A percentile compares a stretch with the other conserved stretches of the same genome.
These are phyloP conservation scores for Eilema sororculum DNA, from an alignment of 2,888 invertebrate genomes.

Conservation along the genomic window DNA sequence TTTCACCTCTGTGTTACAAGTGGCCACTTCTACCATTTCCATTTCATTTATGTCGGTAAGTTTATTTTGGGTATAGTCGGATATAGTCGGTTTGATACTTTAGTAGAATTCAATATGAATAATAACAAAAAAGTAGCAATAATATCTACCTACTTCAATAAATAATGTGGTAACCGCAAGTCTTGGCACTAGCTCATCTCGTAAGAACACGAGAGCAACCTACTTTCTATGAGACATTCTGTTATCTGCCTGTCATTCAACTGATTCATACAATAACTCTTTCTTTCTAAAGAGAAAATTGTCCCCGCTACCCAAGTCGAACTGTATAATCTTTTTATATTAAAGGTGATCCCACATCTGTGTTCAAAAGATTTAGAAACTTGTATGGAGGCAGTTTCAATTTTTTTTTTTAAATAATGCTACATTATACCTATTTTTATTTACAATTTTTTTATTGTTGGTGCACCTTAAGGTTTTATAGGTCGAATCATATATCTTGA, in stretches of 20 bases:
- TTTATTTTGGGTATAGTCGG: not conserved
- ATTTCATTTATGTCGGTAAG: no score
- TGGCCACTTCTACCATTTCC: no score
- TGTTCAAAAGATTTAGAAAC: not conserved
- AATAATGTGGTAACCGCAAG: not conserved
- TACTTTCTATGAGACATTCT: conserved; percentile 37
- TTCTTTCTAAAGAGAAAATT: conserved; percentile 10
- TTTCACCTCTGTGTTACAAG: no score
- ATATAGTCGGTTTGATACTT: not conserved
- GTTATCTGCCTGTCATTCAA: conserved; percentile 38
- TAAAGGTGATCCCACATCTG: not conserved
- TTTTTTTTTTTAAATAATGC: no score
- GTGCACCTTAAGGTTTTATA: no score
- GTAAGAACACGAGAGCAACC: conserved; percentile 25
- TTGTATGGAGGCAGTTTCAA: no score
- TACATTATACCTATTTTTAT: no score
- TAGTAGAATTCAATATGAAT: not conserved
- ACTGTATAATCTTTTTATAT: not conserved
- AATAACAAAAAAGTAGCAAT: no score
- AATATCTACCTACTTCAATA: not conserved
- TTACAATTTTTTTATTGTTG: no score
- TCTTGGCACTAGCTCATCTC: conserved; percentile 1
- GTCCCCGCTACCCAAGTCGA: not conserved
- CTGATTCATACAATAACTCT: conserved; percentile 21
- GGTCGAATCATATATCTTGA: no score